phyloP scores from a whole-genome alignment of 2,888 invertebrate species.

The Actias luna region DNA sequence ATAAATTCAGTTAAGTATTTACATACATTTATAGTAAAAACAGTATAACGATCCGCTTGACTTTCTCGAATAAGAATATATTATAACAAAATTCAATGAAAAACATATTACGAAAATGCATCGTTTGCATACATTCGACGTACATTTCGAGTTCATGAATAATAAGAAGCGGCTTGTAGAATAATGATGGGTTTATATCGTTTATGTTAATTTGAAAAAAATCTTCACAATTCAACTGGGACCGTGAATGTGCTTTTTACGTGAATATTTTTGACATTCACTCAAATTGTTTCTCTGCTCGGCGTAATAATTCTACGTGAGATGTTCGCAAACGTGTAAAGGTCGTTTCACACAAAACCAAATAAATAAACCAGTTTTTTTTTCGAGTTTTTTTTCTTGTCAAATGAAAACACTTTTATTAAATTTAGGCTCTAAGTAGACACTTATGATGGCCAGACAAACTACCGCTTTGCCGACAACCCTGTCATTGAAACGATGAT shows the following conservation, averaged over 20 bases:
- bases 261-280: slow-evolving; percentile 10
- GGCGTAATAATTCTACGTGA: slow-evolving; percentile 3
- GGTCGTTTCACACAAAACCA: background rate
- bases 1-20: too few relatives aligned
- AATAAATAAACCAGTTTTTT: too few relatives aligned
- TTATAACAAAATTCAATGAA: background rate
- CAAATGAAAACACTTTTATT: too few relatives aligned
- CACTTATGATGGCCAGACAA: too few relatives aligned
- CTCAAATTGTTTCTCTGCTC: slow-evolving; percentile 6
- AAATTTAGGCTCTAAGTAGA: too few relatives aligned
- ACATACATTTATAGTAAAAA: background rate
- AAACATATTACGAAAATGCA: slow-evolving; percentile 8
- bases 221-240: slow-evolving; percentile 26
- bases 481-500: too few relatives aligned
- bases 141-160: slow-evolving; percentile 7
- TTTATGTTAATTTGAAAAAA: slow-evolving; percentile 35
- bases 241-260: background rate
- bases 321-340: background rate
- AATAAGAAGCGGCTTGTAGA: slow-evolving; percentile 3
- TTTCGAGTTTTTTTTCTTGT: too few relatives aligned
- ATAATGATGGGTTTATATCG: slow-evolving; percentile 5
- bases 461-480: too few relatives aligned
- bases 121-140: slow-evolving; percentile 3
- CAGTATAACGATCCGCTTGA: background rate
- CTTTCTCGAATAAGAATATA: background rate